Conservation (phyloP, 2,113 vertebrate species). For the Peromyscus polionotus region DNA sequence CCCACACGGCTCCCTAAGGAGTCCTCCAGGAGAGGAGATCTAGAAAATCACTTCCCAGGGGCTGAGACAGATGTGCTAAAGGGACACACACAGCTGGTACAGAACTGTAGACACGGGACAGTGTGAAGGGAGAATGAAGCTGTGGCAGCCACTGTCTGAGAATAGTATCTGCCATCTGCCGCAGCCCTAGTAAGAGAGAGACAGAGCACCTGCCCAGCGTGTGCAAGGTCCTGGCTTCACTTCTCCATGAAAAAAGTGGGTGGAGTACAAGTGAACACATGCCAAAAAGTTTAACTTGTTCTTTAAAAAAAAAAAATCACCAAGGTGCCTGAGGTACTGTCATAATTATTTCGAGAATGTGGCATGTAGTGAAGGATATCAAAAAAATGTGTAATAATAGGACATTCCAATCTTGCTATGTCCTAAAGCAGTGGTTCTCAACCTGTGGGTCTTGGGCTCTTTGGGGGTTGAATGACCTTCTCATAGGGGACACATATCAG, state of each 20-base stretch:
- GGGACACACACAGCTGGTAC: too few species aligned
- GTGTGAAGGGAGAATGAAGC: not conserved
- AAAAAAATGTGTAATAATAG: not conserved
- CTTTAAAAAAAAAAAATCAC: not conserved
- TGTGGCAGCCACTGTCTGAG: too few species aligned
- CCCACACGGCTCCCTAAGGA: not conserved
- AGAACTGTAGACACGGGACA: not conserved
- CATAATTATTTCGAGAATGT: not conserved
- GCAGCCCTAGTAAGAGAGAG: not conserved
- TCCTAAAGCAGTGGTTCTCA: not conserved
- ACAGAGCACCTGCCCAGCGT: not conserved
- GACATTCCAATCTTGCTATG: too few species aligned
- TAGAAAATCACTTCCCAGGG: not conserved
- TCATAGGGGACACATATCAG: not conserved
- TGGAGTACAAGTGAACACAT: too few species aligned
- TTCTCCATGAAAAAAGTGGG: not conserved
- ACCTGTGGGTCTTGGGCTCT: not conserved
- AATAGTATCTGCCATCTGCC: not conserved
- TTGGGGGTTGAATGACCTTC: not conserved
- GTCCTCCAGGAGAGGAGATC: not conserved
- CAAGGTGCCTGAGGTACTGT: not conserved
- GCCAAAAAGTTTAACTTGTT: not conserved
- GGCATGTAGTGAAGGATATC: not conserved
- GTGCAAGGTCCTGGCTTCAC: not conserved
- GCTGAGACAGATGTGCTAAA: not conserved